Evolutionary conservation across 2,113 vertebrate species (phyloP), one percentile per base, ranked within the genome.

Genomic region (Cyprinodon variegatus): DNA sequence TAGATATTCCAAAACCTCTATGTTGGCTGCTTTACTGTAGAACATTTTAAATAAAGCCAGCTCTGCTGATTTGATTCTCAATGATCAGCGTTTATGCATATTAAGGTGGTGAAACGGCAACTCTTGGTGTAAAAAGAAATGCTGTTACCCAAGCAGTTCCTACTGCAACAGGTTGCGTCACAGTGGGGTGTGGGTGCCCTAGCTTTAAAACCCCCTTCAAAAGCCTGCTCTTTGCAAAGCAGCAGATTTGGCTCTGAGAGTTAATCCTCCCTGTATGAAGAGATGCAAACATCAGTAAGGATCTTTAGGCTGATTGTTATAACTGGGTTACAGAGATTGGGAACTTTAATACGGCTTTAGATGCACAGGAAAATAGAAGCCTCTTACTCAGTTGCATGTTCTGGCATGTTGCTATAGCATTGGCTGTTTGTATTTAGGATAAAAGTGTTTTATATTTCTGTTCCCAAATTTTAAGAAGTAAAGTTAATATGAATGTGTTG

Each of bases 131-230:
- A 72, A 79, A 91, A 76, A 86, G 68, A 90, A 86, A 85, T 74
- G 61, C 76, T 77, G 81, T 91, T 92, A 89, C 87, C 80, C 83
- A 91, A 88, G 89, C 89, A 83, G 57, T 83, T 91, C 61, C 88
- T 70, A 87, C 81, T 90, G 88, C 84, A 90, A 90, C 90, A 86
- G 89, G 88, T 93, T 93, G 92, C 92, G 91, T 93, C 92, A 93
- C 92, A 88, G 87, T 70, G 81, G 87, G 89, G 87, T 88, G 90
- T 88, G 89, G 83, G 88, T 82, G 82, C 77, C 11, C 71, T 79
- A 74, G 80, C 46, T 88, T 85, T 88, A 90, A 91, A 88, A 71
- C 80, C 83, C 50, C 68, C 71, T 91, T 89, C 85, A 90, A 87
- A 89, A 82, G 81, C 84, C 88, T 86, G 68, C 64, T 93, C 88